These are phyloP conservation scores for Beris morrisii DNA, from an alignment of 2,888 invertebrate species.

Conservation along the genomic window DNA sequence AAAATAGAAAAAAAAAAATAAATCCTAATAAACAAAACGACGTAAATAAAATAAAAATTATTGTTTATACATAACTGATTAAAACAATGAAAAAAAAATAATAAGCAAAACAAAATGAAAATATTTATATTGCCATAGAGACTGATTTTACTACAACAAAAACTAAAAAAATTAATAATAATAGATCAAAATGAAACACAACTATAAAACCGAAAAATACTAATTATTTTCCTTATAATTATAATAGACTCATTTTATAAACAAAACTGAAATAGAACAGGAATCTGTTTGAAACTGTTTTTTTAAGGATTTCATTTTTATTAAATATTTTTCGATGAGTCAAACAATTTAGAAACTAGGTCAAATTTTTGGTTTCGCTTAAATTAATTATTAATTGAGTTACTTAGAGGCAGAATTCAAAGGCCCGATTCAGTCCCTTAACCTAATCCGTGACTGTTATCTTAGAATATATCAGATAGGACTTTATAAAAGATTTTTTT, in stretches of 20 bases:
- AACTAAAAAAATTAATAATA: slow-evolving; percentile 7
- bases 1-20: slow-evolving; percentile 34
- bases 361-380: too few species aligned
- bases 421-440: too few species aligned
- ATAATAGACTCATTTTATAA: neutral
- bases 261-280: too few species aligned
- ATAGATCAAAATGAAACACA: slow-evolving; percentile 12
- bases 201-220: neutral
- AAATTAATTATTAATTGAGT: too few species aligned
- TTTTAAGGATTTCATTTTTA: neutral
- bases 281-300: neutral
- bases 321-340: too few species aligned
- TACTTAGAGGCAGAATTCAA: too few species aligned
- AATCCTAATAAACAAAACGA: slow-evolving; percentile 36
- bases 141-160: slow-evolving; percentile 49
- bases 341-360: too few species aligned
- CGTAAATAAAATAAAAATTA: slow-evolving; percentile 36
- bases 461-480: too few species aligned
- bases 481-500: too few species aligned
- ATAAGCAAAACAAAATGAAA: slow-evolving; percentile 36
- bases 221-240: too few species aligned
- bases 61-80: slow-evolving; percentile 28
- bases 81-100: slow-evolving; percentile 35
- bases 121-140: slow-evolving; percentile 52
- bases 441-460: too few species aligned